Evolutionary conservation across 2,797 vertebrate genomes (phyloP).

Genomic region (Huso huso): DNA sequence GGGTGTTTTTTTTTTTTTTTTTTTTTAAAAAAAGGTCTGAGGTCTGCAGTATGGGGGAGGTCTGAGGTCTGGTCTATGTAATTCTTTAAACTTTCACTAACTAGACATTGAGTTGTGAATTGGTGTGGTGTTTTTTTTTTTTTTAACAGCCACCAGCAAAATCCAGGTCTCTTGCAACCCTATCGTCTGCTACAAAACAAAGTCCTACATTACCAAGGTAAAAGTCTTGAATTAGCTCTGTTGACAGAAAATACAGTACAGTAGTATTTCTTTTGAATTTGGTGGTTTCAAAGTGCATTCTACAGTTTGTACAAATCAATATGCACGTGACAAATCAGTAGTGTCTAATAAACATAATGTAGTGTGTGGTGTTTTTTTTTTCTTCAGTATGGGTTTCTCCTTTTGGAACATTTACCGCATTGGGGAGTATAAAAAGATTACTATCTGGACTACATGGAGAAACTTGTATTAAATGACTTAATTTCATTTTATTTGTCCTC

Average conservation of each 20-base stretch:
- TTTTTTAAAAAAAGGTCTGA: neutral
- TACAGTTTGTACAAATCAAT: too few species aligned
- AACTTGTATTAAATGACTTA: neutral
- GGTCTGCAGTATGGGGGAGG: neutral
- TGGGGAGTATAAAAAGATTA: too few species aligned
- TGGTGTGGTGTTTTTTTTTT: too few species aligned
- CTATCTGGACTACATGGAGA: too few species aligned
- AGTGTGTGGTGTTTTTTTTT: neutral
- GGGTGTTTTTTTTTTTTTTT: neutral
- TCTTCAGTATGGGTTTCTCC: neutral
- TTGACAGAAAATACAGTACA: neutral
- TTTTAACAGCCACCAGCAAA: slow-evolving; percentile 9
- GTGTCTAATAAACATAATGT: neutral
- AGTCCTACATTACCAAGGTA: neutral
- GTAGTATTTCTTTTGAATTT: neutral
- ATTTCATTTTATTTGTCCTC: neutral
- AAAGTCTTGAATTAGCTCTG: neutral
- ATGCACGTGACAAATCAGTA: too few species aligned
- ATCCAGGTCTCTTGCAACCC: slow-evolving; percentile 12
- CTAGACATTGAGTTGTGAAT: neutral
- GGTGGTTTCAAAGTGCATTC: neutral
- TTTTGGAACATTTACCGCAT: too few species aligned
- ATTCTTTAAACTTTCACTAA: neutral
- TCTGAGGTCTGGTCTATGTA: neutral
- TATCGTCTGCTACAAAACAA: neutral